Evolutionary conservation across 2,797 vertebrate species (phyloP), one percentile per base, ranked within the genome.

Genomic region (Diglossa cyanea): DNA sequence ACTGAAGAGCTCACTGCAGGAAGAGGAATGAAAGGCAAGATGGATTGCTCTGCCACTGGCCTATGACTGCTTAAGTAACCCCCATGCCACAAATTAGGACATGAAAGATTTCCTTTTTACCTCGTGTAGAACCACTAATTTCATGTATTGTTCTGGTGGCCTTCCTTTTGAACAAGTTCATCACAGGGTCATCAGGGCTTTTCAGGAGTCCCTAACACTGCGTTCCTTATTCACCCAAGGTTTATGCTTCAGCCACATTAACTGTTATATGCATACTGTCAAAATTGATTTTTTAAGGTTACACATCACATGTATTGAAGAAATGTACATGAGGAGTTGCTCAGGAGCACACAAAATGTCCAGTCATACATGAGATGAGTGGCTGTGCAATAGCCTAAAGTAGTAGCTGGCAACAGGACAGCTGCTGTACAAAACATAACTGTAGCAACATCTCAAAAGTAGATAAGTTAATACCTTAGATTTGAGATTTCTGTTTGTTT

Each of bases 1-100:
- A 42, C n/a, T 0, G 0, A 66, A 35, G 5, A 23, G 24, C 23
- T 75, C 20, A 4, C 47, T 75, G 37, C 63, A 83, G 48, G 42
- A 45, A 68, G 14, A 66, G 12, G 11, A 88, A 57, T 3, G 6
- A 50, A 66, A n/a, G 58, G 17, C n/a, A 50, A 83, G 20, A 53
- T 73, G 50, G 8, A 37, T 44, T 81, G 44, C 44, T 88, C 42
- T 93, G 62, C 25, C 28, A 7, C 6, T 48, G 54, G 57, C 48
- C 47, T 67, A 16, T 70, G 75, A 17, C 25, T 65, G 20, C 42
- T 51, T 26, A 44, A 73, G 44, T 86, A 89, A 51, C 33, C 9
- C 12, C 23, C 2, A 4, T 51, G 45, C 2, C 2, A 86, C 58
- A 67, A 76, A 40, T 45, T 55, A 55, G 33, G 14, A 73, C 14